Conservation (phyloP, 1,140 invertebrate genomes). For the Manduca sexta region DNA sequence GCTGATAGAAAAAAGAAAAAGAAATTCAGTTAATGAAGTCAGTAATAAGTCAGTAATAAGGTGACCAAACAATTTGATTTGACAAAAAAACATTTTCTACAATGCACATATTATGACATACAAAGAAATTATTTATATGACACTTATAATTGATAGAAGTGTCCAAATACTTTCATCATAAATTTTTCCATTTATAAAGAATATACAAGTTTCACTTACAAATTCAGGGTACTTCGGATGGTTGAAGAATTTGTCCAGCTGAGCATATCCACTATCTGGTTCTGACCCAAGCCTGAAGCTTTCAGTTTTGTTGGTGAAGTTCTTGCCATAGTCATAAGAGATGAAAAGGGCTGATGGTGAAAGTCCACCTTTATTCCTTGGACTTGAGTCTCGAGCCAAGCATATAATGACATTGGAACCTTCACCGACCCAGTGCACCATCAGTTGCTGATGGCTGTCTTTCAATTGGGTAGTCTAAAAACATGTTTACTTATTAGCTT, state of each 20-base stretch:
- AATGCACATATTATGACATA: too few relatives aligned
- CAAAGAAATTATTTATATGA: too few relatives aligned
- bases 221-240: constrained; percentile 83
- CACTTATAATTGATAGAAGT: too few relatives aligned
- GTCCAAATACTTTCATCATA: neutral
- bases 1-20: too few relatives aligned
- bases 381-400: constrained; percentile 81
- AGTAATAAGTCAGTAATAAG: too few relatives aligned
- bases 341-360: constrained; percentile 85
- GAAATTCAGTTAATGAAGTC: too few relatives aligned
- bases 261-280: constrained; percentile 75
- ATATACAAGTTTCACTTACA: constrained; percentile 74
- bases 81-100: too few relatives aligned
- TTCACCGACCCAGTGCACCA: constrained; percentile 93
- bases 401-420: constrained; percentile 90
- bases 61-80: too few relatives aligned
- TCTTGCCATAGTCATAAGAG: constrained; percentile 89
- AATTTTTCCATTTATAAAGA: neutral
- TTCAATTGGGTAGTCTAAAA: constrained; percentile 81
- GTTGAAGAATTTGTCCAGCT: constrained; percentile 88
- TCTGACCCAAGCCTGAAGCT: constrained; percentile 75
- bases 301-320: constrained; percentile 83
- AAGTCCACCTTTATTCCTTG: constrained; percentile 51
- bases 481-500: neutral
- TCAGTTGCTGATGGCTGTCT: constrained; percentile 89